phyloP scores from a whole-genome alignment of 2,888 invertebrate genomes.

The Mythimna loreyi region DNA sequence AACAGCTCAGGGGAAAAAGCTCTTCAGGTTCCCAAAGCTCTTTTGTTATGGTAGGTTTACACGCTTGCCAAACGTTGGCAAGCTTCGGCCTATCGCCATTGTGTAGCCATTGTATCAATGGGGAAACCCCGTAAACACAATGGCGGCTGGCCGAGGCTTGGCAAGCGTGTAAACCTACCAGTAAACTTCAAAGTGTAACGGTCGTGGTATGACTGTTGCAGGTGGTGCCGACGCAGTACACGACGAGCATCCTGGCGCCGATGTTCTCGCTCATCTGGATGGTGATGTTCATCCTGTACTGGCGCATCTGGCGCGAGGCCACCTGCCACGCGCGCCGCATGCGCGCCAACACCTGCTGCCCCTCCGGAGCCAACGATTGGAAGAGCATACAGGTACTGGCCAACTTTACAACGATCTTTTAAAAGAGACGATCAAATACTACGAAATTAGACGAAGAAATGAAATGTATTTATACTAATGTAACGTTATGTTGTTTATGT shows the following conservation, averaged over 20 bases:
- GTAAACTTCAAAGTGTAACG: too few relatives aligned
- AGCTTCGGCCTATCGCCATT: too few relatives aligned
- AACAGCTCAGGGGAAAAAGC: not conserved
- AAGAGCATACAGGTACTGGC: conserved; percentile 93
- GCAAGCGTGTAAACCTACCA: too few relatives aligned
- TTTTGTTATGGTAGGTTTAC: too few relatives aligned
- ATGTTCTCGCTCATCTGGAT: conserved; percentile 94
- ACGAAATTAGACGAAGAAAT: not conserved
- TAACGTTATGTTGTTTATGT: too few relatives aligned
- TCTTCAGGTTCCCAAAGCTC: not conserved
- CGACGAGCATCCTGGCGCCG: conserved; percentile 92
- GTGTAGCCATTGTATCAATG: too few relatives aligned
- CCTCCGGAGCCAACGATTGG: conserved; percentile 92
- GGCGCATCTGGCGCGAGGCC: conserved; percentile 95
- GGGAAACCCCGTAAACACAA: too few relatives aligned
- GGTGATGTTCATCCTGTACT: conserved; percentile 94
- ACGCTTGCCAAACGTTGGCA: too few relatives aligned
- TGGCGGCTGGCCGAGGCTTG: too few relatives aligned
- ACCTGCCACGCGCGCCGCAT: conserved; percentile 93
- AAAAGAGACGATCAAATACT: not conserved
- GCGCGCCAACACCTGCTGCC: conserved; percentile 91
- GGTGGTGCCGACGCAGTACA: conserved; percentile 89
- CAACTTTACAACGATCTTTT: not conserved
- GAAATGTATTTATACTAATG: too few relatives aligned
- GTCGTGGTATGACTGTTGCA: conserved; percentile 67